Conservation (phyloP, 1,140 invertebrate genomes). For the Bombus sibiricus region DNA sequence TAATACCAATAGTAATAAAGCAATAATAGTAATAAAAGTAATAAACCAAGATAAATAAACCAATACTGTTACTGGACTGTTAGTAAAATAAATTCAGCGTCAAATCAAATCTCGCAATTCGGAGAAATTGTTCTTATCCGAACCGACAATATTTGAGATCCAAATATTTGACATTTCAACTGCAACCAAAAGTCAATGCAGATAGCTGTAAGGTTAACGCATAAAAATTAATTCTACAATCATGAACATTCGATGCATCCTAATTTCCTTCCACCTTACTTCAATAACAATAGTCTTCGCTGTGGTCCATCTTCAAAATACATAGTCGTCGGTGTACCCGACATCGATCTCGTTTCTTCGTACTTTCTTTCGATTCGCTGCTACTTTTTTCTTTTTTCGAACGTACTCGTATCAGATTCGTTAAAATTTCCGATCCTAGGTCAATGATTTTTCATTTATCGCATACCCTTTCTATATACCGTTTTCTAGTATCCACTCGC, state of each 20-base stretch:
- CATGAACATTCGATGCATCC: neutral
- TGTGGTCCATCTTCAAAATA: neutral
- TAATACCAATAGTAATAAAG: too few relatives aligned
- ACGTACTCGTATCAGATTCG: neutral
- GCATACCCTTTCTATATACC: neutral
- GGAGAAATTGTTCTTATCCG: neutral
- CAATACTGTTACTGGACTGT: too few relatives aligned
- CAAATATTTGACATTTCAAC: neutral
- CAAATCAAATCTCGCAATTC: neutral
- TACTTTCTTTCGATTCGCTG: neutral
- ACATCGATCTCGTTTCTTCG: neutral
- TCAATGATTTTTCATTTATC: neutral
- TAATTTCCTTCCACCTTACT: neutral
- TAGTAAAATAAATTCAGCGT: neutral
- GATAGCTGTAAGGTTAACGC: neutral
- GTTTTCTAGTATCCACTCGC: neutral
- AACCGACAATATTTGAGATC: neutral
- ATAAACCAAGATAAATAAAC: too few relatives aligned
- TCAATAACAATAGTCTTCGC: neutral
- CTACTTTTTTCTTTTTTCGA: neutral
- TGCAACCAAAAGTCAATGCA: neutral
- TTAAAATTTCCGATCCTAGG: neutral
- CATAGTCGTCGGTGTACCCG: neutral
- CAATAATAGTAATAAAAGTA: too few relatives aligned
- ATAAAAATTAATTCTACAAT: neutral